Percentiles rank a stretch among this genome's conserved stretches.
Conservation (phyloP, 1,140 invertebrate species). For the Tyrophagus putrescentiae region DNA sequence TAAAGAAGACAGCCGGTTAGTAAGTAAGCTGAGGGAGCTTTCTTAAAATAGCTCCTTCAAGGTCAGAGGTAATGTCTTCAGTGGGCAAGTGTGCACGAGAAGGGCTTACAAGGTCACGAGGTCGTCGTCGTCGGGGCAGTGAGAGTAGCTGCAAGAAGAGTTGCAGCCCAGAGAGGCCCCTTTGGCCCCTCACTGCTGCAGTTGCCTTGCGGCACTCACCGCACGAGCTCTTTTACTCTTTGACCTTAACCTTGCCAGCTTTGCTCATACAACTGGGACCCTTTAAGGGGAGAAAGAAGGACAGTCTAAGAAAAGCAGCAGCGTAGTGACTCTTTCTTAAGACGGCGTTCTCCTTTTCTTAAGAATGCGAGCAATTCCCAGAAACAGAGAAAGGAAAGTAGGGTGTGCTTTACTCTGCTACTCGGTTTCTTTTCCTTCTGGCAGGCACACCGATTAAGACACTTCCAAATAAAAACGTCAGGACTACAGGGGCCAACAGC, state of each 20-base stretch:
- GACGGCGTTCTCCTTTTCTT: constrained; percentile 11
- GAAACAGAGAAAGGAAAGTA: not conserved
- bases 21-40: not conserved
- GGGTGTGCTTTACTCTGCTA: not conserved
- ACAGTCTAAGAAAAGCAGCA: not conserved
- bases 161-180: no score
- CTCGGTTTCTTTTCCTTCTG: not conserved
- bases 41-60: not conserved
- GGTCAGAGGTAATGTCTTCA: not conserved
- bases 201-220: not conserved
- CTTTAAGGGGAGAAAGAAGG: not conserved
- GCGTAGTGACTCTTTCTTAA: not conserved
- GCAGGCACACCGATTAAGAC: no score
- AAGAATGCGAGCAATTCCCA: not conserved
- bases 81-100: not conserved
- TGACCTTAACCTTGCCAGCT: constrained; percentile 3
- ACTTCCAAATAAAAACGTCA: constrained; percentile 9
- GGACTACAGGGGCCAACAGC: no score
- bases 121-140: no score
- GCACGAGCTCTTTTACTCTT: not conserved
- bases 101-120: constrained; percentile 1
- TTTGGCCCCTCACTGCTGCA: no score
- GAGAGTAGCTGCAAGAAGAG: no score
- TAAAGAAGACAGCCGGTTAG: not conserved
- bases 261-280: no score